Evolutionary conservation across 37 sponge, comb jelly and placozoan species (phyloP).

Genomic region (Halichondria panicea): DNA sequence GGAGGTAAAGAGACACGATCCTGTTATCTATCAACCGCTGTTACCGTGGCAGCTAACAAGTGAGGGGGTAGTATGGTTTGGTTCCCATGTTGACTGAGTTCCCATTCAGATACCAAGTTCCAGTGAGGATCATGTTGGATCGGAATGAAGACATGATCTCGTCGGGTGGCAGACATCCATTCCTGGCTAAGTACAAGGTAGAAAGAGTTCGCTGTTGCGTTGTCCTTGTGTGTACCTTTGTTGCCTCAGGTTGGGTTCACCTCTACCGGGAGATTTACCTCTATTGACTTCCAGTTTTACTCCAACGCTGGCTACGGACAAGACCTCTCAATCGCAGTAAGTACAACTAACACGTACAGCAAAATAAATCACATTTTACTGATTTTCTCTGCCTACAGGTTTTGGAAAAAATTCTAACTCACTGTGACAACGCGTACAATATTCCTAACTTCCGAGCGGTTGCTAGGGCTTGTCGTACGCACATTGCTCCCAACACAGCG

Average conservation of each 20-base stretch:
- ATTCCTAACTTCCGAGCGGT: conserved; percentile 56
- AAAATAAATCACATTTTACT: no score
- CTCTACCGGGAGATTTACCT: conserved; percentile 58
- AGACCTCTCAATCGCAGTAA: conserved; percentile 70
- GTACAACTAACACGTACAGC: no score
- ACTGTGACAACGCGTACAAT: conserved; percentile 68
- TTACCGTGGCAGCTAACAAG: conserved; percentile 88
- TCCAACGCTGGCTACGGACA: conserved; percentile 68
- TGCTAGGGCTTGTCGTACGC: conserved; percentile 65
- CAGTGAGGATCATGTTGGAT: conserved; percentile 78
- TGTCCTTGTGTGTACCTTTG: no score
- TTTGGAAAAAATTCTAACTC: conserved; percentile 57
- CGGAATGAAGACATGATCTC: conserved; percentile 85
- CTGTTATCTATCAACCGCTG: conserved; percentile 41
- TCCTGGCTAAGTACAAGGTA: conserved; percentile 79
- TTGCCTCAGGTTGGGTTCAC: conserved; percentile 88
- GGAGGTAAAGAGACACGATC: conserved; percentile 85
- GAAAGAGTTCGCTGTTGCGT: no score
- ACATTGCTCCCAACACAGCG: conserved; percentile 86
- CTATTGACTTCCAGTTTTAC: conserved; percentile 62
- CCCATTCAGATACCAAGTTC: conserved; percentile 23
- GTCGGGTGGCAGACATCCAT: conserved; percentile 87
- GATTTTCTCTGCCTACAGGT: no score
- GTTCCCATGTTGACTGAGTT: no score
- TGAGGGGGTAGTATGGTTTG: no score